Evolutionary conservation across 2,888 invertebrate species (phyloP).

Genomic region (Bhutanitis thaidina): DNA sequence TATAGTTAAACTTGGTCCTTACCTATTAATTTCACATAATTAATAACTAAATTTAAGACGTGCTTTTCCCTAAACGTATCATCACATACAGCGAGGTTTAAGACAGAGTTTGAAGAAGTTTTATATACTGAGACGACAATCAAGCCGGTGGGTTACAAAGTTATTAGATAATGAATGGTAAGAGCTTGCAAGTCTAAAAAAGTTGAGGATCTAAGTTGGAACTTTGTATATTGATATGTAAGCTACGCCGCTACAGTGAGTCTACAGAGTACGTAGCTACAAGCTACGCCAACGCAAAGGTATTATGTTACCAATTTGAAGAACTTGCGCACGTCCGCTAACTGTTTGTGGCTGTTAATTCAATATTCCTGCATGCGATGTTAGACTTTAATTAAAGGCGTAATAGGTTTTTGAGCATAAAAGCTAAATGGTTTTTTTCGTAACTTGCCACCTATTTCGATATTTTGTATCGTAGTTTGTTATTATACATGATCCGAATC

Average conservation of each 20-base stretch:
- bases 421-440: background rate
- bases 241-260: conserved; percentile 16
- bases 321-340: conserved; percentile 20
- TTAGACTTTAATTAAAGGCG: conserved; percentile 24
- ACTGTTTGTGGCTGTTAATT: conserved; percentile 26
- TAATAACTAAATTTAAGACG: no score
- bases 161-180: no score
- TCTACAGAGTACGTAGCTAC: conserved; percentile 22
- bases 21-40: no score
- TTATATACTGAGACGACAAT: no score
- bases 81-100: no score
- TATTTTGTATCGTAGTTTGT: background rate
- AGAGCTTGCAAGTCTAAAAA: background rate
- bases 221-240: conserved; percentile 18
- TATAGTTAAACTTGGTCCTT: no score
- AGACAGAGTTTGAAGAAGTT: no score
- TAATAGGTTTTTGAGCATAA: conserved; percentile 3
- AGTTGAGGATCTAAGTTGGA: background rate
- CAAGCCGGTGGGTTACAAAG: no score
- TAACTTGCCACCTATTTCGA: background rate
- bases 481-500: no score
- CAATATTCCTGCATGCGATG: conserved; percentile 22
- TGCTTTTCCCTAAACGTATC: no score
- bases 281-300: conserved; percentile 25
- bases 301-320: conserved; percentile 33